phyloP scores from a whole-genome alignment of 1,140 invertebrate species.

The Platyscapa corneri region DNA sequence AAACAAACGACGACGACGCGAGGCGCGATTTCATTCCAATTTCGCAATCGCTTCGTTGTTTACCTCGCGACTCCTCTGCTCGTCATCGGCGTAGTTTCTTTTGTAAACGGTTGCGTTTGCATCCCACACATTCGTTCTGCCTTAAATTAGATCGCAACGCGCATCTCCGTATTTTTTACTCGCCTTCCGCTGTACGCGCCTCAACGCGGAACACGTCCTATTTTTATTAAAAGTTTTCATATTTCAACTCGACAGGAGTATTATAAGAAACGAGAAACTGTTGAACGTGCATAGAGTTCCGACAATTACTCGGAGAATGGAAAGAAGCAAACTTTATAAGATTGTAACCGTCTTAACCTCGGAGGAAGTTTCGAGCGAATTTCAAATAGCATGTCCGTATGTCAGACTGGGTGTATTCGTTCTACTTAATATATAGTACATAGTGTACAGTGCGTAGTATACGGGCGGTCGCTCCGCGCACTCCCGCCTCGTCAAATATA shows the following conservation, averaged over 20 bases:
- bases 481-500: too few relatives aligned
- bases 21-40: not conserved
- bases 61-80: too few relatives aligned
- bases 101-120: too few relatives aligned
- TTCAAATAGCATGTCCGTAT: not conserved
- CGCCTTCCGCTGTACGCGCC: not conserved
- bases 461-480: not conserved
- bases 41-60: too few relatives aligned
- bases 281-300: not conserved
- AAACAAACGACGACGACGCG: not conserved
- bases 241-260: not conserved
- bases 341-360: not conserved
- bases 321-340: not conserved
- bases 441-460: too few relatives aligned
- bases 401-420: not conserved
- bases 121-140: too few relatives aligned
- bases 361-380: not conserved
- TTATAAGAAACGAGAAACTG: not conserved
- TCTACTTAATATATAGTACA: not conserved
- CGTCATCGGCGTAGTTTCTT: too few relatives aligned
- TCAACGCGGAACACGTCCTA: not conserved
- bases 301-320: not conserved
- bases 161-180: not conserved
- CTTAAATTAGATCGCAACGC: too few relatives aligned
- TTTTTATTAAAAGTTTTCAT: conserved; percentile 7